Evolutionary conservation across 2,888 invertebrate species (phyloP), one percentile per base, ranked within the genome.

Genomic region (Bedellia somnulentella): DNA sequence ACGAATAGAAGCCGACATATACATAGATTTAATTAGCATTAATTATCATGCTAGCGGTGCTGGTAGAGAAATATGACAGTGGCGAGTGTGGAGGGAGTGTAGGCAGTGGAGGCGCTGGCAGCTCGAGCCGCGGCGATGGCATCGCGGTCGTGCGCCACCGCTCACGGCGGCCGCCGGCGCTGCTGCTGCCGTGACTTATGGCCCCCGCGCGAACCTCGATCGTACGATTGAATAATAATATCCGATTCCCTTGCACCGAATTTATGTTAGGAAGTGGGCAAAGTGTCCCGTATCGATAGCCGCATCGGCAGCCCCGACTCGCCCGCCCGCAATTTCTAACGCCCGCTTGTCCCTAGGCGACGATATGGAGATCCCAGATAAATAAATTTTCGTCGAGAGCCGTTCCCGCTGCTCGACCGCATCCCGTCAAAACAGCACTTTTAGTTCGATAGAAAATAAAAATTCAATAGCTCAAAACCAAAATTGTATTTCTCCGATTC

Each of bases 221-320:
- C 63, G 63, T 57, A 57, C 67, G 73, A 73, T 73, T 73, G 71
- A 73, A 73, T 73, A 70, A 71, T 71, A 71, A 71, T 70, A 71
- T 68, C 66, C 71, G 67, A 70, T 70, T 70, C 66, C 60, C 58
- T 61, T 60, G 51, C 60, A 70, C 73, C 73, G 60, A 71, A 73
- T 73, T 73, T 71, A 73, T 73, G 68, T 68, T 66, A 68, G 66
- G 70, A 68, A 71, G 67, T 68, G 60, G 61, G 57, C 60, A 61
- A 39, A 41, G 50, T 67, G 64, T 64, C 67, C 61, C 59, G 57
- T 70, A 71, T 70, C 71, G 55, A 52, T 44, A 43, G 39, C 49
- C 47, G 48, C 57, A 70, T 68, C 67, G 54, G 43, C 47, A 53
- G 42, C 47, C 50, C 51, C 51, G 50, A 50, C 50, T 52, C 45